These are phyloP conservation scores for Thalassophryne amazonica DNA, from an alignment of 2,797 vertebrate species.

Conservation along the genomic window DNA sequence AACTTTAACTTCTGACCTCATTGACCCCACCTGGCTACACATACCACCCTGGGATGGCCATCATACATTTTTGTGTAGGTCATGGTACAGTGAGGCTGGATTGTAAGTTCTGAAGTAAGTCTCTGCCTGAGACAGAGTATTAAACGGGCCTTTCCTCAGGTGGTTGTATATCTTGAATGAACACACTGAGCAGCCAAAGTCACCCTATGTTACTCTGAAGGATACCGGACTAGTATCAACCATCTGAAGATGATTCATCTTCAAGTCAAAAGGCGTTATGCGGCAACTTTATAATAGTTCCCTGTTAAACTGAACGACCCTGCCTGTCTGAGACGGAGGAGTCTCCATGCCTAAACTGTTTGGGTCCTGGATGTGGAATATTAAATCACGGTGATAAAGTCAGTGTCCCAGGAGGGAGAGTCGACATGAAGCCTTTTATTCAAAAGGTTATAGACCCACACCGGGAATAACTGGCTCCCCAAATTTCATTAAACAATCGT, in stretches of 20 bases:
- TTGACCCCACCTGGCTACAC: too few species aligned
- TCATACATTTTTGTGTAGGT: too few species aligned
- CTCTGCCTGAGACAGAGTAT: conserved; percentile 57
- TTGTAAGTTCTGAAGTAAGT: too few species aligned
- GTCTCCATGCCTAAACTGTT: conserved; percentile 20
- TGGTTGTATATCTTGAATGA: conserved; percentile 45
- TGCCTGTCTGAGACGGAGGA: background rate
- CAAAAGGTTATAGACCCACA: conserved; percentile 2
- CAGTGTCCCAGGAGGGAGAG: conserved; percentile 1
- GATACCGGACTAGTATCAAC: conserved; percentile 44
- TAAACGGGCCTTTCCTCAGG: conserved; percentile 19
- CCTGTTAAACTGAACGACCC: conserved; percentile 31
- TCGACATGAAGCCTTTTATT: conserved; percentile 25
- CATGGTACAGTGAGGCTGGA: too few species aligned
- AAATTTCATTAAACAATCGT: conserved; percentile 9
- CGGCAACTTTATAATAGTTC: conserved; percentile 37
- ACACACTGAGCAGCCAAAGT: conserved; percentile 44
- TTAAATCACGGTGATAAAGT: conserved; percentile 9
- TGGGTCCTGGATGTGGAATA: conserved; percentile 7
- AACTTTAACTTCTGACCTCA: too few species aligned
- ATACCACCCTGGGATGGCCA: too few species aligned
- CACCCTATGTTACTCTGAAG: conserved; percentile 49
- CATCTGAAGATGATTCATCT: conserved; percentile 47
- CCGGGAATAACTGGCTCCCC: conserved; percentile 3
- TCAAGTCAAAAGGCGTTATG: conserved; percentile 19